Percentiles rank a stretch among this genome's conserved stretches.
Evolutionary conservation across 2,888 invertebrate genomes (phyloP).

Genomic region (Pachymerium ferrugineum): DNA sequence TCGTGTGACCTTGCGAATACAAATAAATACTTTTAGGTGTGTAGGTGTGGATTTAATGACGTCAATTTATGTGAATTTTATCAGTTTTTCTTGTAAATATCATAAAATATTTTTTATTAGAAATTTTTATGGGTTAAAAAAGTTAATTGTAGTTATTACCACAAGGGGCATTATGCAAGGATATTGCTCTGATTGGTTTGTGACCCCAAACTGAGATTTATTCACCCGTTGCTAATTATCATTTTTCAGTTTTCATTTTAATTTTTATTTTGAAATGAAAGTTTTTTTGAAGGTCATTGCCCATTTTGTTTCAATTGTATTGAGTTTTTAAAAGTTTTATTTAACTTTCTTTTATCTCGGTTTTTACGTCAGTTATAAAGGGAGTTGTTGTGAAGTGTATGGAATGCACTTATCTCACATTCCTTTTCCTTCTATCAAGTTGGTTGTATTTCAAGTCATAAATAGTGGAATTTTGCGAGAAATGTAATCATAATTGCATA

Average conservation of each 20-base stretch:
- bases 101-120: too few species aligned
- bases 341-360: not conserved
- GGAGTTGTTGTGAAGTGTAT: not conserved
- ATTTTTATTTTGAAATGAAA: not conserved
- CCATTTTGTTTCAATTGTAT: not conserved
- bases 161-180: not conserved
- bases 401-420: not conserved
- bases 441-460: too few species aligned
- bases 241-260: not conserved
- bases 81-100: too few species aligned
- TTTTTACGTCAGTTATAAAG: constrained; percentile 9
- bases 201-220: not conserved
- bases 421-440: too few species aligned
- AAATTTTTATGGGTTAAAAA: too few species aligned
- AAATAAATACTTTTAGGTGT: too few species aligned
- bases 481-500: too few species aligned
- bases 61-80: too few species aligned
- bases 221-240: not conserved
- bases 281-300: not conserved
- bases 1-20: too few species aligned
- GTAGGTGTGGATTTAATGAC: too few species aligned
- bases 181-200: not conserved
- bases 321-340: constrained; percentile 6
- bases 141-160: too few species aligned
- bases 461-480: too few species aligned